Conservation (phyloP, 2,797 vertebrate genomes). For the Myoxocephalus aenaeus region DNA sequence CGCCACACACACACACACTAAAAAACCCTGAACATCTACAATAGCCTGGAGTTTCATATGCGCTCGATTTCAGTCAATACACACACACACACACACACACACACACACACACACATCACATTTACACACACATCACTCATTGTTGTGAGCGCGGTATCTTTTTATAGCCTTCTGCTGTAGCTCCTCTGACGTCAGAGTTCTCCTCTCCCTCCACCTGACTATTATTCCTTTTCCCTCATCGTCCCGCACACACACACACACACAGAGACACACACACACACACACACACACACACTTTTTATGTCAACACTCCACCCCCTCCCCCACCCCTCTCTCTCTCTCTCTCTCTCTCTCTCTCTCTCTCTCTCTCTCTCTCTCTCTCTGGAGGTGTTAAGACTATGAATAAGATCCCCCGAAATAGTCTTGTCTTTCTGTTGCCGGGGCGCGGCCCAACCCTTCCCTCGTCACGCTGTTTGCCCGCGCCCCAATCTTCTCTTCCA, state of each 20-base stretch:
- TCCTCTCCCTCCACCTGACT: conserved; percentile 48
- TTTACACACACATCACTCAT: conserved; percentile 1
- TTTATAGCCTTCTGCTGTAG: conserved; percentile 63
- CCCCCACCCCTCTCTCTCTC: background rate
- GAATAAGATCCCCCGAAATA: conserved; percentile 52
- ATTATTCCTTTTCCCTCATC: conserved; percentile 17
- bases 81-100: background rate
- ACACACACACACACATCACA: background rate
- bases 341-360: too few relatives aligned
- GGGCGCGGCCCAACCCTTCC: conserved; percentile 35
- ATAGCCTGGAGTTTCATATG: background rate
- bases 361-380: background rate
- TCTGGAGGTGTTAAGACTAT: conserved; percentile 56
- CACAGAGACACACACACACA: conserved; percentile 18
- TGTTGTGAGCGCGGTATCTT: conserved; percentile 34
- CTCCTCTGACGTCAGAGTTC: conserved; percentile 55
- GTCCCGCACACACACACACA: conserved; percentile 3
- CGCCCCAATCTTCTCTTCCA: too few relatives aligned
- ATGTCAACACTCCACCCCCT: conserved; percentile 27
- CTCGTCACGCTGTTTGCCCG: conserved; percentile 15
- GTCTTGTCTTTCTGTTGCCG: conserved; percentile 53
- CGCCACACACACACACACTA: background rate
- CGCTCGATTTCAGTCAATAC: background rate
- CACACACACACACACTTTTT: conserved; percentile 21
- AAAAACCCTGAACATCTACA: background rate